Evolutionary conservation across 2,888 invertebrate species (phyloP).

Genomic region (Nipponacmea schrenckii): DNA sequence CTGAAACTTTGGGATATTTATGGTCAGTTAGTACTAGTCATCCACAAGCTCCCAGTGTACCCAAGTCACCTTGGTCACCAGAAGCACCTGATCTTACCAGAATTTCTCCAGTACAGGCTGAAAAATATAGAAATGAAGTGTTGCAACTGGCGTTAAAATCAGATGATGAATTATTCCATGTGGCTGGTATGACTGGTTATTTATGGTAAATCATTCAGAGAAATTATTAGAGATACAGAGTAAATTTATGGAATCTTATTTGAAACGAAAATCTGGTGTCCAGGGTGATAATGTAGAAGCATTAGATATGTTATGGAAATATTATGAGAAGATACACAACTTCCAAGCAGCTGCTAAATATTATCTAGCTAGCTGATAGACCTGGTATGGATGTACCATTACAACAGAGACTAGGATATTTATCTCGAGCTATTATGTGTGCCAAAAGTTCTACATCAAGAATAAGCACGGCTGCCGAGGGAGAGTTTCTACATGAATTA

Average conservation of each 20-base stretch:
- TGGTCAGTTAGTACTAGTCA: constrained; percentile 61
- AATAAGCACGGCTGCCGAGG: constrained; percentile 74
- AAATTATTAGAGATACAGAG: constrained; percentile 70
- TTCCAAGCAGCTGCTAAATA: constrained; percentile 93
- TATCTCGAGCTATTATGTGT: constrained; percentile 94
- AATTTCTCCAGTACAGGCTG: constrained; percentile 61
- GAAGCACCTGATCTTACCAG: constrained; percentile 62
- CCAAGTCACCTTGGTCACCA: constrained; percentile 67
- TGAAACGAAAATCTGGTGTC: constrained; percentile 69
- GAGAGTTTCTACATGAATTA: constrained; percentile 85
- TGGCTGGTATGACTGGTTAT: constrained; percentile 94
- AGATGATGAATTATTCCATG: constrained; percentile 88
- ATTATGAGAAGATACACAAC: constrained; percentile 91
- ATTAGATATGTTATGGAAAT: constrained; percentile 93
- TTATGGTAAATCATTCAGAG: constrained; percentile 71
- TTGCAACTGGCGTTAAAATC: constrained; percentile 69
- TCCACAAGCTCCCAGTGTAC: constrained; percentile 67
- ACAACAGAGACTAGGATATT: constrained; percentile 85
- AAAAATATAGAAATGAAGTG: constrained; percentile 69
- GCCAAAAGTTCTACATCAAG: constrained; percentile 78
- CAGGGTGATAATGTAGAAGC: constrained; percentile 71
- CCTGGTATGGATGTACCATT: constrained; percentile 78
- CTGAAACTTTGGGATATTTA: constrained; percentile 73
- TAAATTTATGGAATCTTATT: constrained; percentile 81
- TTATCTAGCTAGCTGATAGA: constrained; percentile 85